These are phyloP conservation scores for Ceriagrion tenellum DNA, from an alignment of 2,888 invertebrate species.

Conservation along the genomic window DNA sequence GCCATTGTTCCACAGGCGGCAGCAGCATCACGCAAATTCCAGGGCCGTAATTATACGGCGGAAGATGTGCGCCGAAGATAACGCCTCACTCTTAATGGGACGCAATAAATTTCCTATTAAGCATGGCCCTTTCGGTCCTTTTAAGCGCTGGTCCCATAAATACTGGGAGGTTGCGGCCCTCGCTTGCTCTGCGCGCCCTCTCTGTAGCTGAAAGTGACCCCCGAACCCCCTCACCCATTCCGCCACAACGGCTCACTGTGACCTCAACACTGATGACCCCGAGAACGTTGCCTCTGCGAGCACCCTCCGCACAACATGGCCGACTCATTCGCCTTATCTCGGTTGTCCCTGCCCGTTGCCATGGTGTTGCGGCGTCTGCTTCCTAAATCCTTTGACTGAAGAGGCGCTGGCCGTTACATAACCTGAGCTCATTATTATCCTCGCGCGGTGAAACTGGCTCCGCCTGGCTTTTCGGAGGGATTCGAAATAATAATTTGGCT, in stretches of 20 bases:
- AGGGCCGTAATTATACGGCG: not conserved
- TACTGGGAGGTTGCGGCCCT: not conserved
- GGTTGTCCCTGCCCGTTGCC: not conserved
- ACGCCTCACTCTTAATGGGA: not conserved
- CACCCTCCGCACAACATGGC: not conserved
- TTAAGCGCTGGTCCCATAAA: not conserved
- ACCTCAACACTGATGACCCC: not conserved
- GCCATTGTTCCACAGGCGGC: not conserved
- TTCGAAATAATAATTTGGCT: too few relatives aligned
- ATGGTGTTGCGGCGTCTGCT: not conserved
- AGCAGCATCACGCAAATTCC: not conserved
- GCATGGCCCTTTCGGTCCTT: not conserved
- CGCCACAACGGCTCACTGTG: not conserved
- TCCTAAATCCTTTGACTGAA: not conserved
- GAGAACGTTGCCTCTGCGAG: not conserved
- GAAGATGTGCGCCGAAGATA: conserved; percentile 3
- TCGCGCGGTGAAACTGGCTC: not conserved
- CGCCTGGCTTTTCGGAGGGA: not conserved
- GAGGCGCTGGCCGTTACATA: not conserved
- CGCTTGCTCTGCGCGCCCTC: not conserved
- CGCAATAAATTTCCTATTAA: conserved; percentile 10
- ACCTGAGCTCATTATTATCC: not conserved
- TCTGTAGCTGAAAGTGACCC: not conserved
- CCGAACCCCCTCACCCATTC: not conserved
- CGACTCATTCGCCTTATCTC: not conserved